Conservation (phyloP, 1,140 invertebrate genomes). For the Drosophila punjabiensis region DNA sequence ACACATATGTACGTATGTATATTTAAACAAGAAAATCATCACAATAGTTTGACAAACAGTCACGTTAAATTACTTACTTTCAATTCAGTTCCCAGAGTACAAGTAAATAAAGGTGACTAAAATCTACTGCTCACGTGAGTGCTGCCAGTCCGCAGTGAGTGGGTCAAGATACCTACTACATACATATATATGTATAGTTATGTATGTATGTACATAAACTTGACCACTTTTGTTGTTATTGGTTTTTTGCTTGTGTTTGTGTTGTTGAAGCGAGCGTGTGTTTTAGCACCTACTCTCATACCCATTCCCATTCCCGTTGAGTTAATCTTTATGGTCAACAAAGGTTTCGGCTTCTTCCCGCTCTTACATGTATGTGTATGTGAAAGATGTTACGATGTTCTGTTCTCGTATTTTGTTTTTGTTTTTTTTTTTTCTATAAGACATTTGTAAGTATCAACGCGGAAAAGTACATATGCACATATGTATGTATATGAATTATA, state of each 20-base stretch:
- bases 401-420: constrained; percentile 4
- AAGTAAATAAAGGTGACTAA: neutral
- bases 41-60: neutral
- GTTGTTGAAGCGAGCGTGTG: constrained; percentile 21
- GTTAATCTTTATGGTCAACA: constrained; percentile 79
- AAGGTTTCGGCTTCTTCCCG: constrained; percentile 41
- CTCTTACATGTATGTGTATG: neutral
- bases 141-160: constrained; percentile 27
- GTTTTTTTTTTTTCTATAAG: constrained; percentile 8
- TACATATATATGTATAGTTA: neutral
- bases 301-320: constrained; percentile 35
- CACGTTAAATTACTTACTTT: neutral
- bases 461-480: neutral
- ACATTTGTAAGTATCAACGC: neutral
- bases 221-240: constrained; percentile 54
- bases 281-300: constrained; percentile 71
- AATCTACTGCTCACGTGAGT: constrained; percentile 29
- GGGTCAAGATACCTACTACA: constrained; percentile 38
- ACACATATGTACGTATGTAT: no score
- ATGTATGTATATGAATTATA: neutral
- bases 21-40: neutral
- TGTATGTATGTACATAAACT: constrained; percentile 33
- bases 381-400: constrained; percentile 8
- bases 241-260: constrained; percentile 17
- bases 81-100: neutral